These are phyloP conservation scores for Phaethornis superciliosus DNA, from an alignment of 2,113 vertebrate species.

Conservation along the genomic window DNA sequence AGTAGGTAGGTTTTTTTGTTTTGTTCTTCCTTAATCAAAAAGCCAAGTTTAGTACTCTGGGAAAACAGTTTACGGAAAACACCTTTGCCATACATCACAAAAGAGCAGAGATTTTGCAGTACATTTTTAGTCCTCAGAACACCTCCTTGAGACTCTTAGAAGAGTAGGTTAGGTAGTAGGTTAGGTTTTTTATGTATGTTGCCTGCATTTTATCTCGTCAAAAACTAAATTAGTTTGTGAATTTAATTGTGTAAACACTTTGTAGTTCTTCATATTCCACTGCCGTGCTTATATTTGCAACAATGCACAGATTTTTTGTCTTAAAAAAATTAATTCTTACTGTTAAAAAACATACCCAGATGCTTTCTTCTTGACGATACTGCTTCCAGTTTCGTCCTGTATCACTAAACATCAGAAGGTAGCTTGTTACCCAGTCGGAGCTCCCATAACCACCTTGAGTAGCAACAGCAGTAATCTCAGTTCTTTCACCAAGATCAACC, in stretches of 20 bases:
- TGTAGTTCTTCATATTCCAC: background rate
- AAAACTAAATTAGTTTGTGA: background rate
- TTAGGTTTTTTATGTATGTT: background rate
- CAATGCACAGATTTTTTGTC: background rate
- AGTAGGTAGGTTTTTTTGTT: background rate
- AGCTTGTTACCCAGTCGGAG: conserved; percentile 91
- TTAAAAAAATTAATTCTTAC: background rate
- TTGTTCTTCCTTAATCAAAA: background rate
- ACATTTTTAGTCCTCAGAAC: background rate
- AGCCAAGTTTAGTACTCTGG: background rate
- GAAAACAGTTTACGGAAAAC: background rate
- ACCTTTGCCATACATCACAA: background rate
- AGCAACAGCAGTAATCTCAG: conserved; percentile 85
- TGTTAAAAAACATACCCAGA: conserved; percentile 81
- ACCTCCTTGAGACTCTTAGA: background rate
- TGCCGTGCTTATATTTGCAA: background rate
- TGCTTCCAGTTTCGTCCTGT: conserved; percentile 92
- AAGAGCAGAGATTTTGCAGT: background rate
- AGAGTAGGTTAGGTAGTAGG: too few species aligned
- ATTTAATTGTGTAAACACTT: background rate
- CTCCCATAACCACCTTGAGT: conserved; percentile 94
- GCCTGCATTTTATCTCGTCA: background rate
- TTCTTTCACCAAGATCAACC: conserved; percentile 88
- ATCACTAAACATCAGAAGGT: conserved; percentile 91
- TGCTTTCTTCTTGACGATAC: conserved; percentile 89